Base-by-base conservation (phyloP, 2,797 vertebrate genomes). In the Tangara arthus region DNA sequence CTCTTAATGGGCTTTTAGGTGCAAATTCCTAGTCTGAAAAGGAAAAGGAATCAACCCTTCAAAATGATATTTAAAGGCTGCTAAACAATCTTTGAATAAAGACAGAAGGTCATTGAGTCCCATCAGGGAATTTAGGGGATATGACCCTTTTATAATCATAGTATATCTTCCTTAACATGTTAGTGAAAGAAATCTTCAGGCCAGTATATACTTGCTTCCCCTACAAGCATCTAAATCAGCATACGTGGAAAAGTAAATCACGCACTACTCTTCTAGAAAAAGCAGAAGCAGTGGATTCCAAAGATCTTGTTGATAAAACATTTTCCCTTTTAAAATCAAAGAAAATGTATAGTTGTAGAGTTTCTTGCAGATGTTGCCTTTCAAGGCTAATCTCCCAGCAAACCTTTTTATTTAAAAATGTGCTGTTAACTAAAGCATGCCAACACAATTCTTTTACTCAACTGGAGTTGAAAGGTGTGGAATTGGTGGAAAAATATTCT, bases 401-500 rank as follows among this genome's bases (percentile, higher is more conserved):
- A 88, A 47, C 35, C 3, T 72, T 50, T 15, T 1, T 49, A 20
- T 39, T 75, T 68, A 53, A 91, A 70, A 56, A 14, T 44, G 11
- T 2, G 7, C 6, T 52, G 14, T 52, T 82, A 63, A 46, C 15
- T 47, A 52, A 84, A 82, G 26, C 15, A 19, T 64, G 9, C 8
- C n/a, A 41, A 5, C 21, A 9, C 12, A 8, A 5, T 88, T 71
- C 13, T 78, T 56, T 16, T 30, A 47, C 6, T 83, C 32, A 53
- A 0, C 4, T 34, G 12, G n/a, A 13, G 1, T 39, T 44, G 49
- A 56, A n/a, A 61, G 8, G 8, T 53, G 28, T 28, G 37, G 27
- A 34, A 47, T 19, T 32, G 12, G 28, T 87, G 41, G 53, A 52
- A 60, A 87, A 71, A 17, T 81, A 35, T 1, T 70, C 39, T 41